Evolutionary conservation across 2,888 invertebrate genomes (phyloP).

Genomic region (Drosophila fungiperda): DNA sequence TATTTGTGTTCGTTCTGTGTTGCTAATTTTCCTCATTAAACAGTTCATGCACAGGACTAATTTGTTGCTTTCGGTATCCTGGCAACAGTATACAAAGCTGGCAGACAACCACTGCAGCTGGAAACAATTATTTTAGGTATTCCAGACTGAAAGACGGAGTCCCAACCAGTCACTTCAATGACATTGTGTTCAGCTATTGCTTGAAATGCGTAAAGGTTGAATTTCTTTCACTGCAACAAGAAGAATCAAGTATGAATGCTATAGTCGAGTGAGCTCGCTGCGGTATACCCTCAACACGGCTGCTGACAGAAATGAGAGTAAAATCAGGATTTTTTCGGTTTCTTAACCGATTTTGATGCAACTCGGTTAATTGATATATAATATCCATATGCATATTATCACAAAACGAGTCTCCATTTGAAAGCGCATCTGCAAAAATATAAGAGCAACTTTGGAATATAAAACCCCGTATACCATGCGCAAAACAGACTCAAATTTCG

Average conservation of each 20-base stretch:
- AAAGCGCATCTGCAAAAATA: not conserved
- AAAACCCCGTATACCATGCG: too few relatives aligned
- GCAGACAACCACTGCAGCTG: slow-evolving; percentile 30
- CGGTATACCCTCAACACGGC: not conserved
- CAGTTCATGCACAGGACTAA: slow-evolving; percentile 61
- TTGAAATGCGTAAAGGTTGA: not conserved
- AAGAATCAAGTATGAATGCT: not conserved
- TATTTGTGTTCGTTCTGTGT: slow-evolving; percentile 15
- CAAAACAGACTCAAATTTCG: too few relatives aligned
- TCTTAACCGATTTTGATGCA: too few relatives aligned
- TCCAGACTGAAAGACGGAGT: not conserved
- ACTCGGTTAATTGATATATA: too few relatives aligned
- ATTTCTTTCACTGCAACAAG: not conserved
- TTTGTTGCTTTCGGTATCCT: slow-evolving; percentile 55
- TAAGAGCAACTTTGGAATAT: too few relatives aligned
- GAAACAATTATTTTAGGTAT: slow-evolving; percentile 34
- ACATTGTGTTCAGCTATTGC: slow-evolving; percentile 35
- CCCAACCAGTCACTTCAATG: slow-evolving; percentile 27
- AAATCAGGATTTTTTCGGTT: too few relatives aligned
- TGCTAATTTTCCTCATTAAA: slow-evolving; percentile 73
- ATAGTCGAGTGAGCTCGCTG: not conserved
- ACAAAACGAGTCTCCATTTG: too few relatives aligned
- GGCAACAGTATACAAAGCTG: slow-evolving; percentile 22
- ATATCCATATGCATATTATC: too few relatives aligned
- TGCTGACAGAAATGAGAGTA: too few relatives aligned